phyloP scores from a whole-genome alignment of 2,888 invertebrate genomes.

The Anodontia alba region DNA sequence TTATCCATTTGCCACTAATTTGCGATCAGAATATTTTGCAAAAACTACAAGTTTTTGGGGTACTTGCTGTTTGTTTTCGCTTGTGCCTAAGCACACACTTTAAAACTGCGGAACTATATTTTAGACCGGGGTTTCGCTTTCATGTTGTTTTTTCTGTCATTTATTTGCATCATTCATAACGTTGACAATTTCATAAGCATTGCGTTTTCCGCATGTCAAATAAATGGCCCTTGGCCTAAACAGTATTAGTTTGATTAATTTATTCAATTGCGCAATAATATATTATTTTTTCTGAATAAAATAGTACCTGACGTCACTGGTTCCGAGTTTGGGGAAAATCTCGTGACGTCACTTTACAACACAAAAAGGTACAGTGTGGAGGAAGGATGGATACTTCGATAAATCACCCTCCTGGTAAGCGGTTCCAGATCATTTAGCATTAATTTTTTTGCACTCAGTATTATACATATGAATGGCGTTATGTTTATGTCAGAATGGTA shows the following conservation, averaged over 20 bases:
- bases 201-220: no score
- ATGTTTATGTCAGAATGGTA: no score
- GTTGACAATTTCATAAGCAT: no score
- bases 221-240: no score
- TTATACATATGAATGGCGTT: no score
- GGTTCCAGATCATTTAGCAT: background rate
- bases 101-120: constrained; percentile 11
- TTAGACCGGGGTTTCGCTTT: background rate
- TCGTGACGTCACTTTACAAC: constrained; percentile 1
- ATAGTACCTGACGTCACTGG: background rate
- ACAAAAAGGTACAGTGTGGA: background rate
- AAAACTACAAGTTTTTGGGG: background rate
- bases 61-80: background rate
- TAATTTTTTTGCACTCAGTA: no score
- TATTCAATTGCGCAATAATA: constrained; percentile 5
- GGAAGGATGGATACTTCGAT: background rate
- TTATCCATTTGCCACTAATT: background rate
- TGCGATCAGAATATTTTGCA: background rate
- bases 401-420: background rate
- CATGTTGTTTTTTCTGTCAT: no score
- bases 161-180: no score
- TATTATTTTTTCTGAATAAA: background rate
- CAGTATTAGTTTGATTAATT: background rate
- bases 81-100: background rate
- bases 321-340: background rate